A percentile compares a stretch with the other conserved stretches of the same genome.
phyloP scores from a whole-genome alignment of 2,888 invertebrate species.

The Lasius fuliginosus region DNA sequence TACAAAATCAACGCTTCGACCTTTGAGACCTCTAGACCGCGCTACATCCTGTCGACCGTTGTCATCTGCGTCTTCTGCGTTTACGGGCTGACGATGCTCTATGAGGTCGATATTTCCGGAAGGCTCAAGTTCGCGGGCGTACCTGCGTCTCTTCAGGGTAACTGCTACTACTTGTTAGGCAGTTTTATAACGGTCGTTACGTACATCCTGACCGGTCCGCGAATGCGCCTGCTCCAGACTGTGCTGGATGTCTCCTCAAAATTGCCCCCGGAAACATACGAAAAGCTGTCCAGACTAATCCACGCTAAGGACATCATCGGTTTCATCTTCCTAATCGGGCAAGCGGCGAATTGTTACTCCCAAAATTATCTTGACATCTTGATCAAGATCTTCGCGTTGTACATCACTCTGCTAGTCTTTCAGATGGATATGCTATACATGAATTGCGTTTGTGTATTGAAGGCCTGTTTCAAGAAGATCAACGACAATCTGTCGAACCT shows the following conservation, averaged over 20 bases:
- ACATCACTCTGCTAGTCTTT: constrained; percentile 66
- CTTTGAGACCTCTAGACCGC: constrained; percentile 58
- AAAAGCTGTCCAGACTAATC: constrained; percentile 63
- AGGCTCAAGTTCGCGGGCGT: constrained; percentile 63
- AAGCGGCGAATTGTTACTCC: constrained; percentile 59
- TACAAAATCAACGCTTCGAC: constrained; percentile 64
- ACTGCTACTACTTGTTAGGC: constrained; percentile 70
- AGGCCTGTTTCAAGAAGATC: constrained; percentile 73
- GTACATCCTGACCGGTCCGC: constrained; percentile 56
- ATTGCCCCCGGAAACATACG: constrained; percentile 67
- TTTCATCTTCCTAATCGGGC: constrained; percentile 66
- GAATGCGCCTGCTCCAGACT: constrained; percentile 68
- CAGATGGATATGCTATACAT: constrained; percentile 75
- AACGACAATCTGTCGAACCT: constrained; percentile 73
- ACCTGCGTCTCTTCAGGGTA: constrained; percentile 74
- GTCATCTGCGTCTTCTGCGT: constrained; percentile 40
- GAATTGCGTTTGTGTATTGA: constrained; percentile 75
- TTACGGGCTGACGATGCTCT: constrained; percentile 43
- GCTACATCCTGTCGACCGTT: constrained; percentile 64
- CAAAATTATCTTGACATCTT: neutral
- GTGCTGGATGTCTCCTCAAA: constrained; percentile 63
- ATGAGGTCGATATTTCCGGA: constrained; percentile 63
- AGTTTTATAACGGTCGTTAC: constrained; percentile 61
- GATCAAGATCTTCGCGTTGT: constrained; percentile 58
- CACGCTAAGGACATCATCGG: constrained; percentile 74